phyloP scores from a whole-genome alignment of 2,797 vertebrate genomes.

The Diplodus sargus region DNA sequence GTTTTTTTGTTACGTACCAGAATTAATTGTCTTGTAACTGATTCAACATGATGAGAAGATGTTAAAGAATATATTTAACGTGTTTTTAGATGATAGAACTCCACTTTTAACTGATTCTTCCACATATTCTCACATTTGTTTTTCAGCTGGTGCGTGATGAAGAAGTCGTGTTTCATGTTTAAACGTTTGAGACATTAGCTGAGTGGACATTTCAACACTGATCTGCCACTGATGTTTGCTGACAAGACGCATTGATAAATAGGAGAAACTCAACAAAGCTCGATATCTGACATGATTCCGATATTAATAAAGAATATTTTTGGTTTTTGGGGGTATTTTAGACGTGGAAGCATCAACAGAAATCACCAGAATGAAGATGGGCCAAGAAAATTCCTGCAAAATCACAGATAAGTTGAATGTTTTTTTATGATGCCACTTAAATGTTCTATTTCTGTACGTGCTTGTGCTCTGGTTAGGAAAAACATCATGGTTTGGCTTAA shows the following conservation, averaged over 20 bases:
- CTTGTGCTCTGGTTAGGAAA: too few species aligned
- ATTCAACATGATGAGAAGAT: neutral
- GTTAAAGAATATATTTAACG: neutral
- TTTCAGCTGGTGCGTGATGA: neutral
- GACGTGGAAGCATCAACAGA: too few species aligned
- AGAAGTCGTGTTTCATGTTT: neutral
- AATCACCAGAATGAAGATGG: too few species aligned
- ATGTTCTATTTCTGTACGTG: too few species aligned
- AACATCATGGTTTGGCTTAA: too few species aligned
- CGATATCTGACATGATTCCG: neutral
- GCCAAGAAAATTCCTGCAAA: too few species aligned
- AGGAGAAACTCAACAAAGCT: too few species aligned
- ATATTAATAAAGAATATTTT: neutral
- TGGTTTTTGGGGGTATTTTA: too few species aligned
- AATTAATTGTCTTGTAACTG: neutral
- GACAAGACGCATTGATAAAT: neutral
- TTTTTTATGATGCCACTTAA: too few species aligned
- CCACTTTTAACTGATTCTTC: neutral
- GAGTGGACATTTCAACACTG: neutral
- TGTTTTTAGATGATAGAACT: neutral
- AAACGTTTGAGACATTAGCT: neutral
- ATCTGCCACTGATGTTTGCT: slow-evolving; percentile 5
- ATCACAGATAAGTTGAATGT: too few species aligned
- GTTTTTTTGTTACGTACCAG: too few species aligned
- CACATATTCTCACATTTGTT: neutral